Conservation (phyloP, 2,797 vertebrate genomes). For the Cuniculus paca region DNA sequence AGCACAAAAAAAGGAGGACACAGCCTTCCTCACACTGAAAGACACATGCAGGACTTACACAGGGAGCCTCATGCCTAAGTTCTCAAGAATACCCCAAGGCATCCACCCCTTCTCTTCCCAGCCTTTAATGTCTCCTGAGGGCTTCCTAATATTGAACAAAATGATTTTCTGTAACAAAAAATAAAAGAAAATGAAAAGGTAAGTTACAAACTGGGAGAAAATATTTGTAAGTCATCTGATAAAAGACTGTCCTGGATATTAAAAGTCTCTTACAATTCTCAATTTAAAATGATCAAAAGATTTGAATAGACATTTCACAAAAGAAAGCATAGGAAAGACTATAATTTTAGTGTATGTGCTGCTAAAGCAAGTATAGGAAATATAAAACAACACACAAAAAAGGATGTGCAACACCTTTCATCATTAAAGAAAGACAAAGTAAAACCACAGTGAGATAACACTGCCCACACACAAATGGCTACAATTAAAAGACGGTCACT, state of each 20-base stretch:
- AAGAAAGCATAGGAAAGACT: not conserved
- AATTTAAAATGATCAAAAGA: not conserved
- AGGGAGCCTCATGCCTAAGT: not conserved
- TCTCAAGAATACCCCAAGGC: not conserved
- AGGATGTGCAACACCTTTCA: not conserved
- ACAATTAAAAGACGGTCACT: not conserved
- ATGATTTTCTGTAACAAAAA: constrained; percentile 11
- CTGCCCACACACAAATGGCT: not conserved
- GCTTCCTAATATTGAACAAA: constrained; percentile 1
- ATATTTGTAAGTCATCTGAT: not conserved
- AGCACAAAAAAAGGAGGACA: not conserved
- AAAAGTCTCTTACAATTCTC: not conserved
- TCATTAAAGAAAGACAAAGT: not conserved
- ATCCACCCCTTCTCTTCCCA: not conserved
- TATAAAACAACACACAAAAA: not conserved
- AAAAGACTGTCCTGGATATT: not conserved
- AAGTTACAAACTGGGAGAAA: not conserved
- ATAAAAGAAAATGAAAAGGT: not conserved
- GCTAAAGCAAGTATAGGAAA: not conserved
- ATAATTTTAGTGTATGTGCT: not conserved
- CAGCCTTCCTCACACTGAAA: not conserved
- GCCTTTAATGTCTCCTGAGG: not conserved
- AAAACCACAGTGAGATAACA: not conserved
- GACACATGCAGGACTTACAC: not conserved
- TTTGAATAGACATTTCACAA: not conserved